These are phyloP conservation scores for Tachysurus vachellii DNA, from an alignment of 2,113 vertebrate genomes.

Conservation along the genomic window DNA sequence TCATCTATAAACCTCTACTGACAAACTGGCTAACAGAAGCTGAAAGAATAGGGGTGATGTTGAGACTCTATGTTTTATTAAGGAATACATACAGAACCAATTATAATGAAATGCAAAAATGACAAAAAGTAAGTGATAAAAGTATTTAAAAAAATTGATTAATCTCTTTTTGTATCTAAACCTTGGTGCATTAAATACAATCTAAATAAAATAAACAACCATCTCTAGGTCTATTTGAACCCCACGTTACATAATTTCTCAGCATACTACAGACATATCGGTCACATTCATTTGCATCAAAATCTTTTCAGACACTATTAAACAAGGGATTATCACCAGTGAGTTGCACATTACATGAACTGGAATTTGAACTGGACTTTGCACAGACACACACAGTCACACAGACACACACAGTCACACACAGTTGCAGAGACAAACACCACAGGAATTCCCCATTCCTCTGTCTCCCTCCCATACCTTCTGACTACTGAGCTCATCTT, in stretches of 20 bases:
- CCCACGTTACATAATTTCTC: background rate
- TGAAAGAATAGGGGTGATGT: background rate
- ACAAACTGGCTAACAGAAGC: background rate
- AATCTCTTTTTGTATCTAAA: background rate
- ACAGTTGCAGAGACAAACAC: too few species aligned
- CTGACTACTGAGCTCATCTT: conserved; percentile 75
- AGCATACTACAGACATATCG: background rate
- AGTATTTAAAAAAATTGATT: background rate
- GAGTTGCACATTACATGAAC: background rate
- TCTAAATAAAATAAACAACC: background rate
- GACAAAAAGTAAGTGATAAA: background rate
- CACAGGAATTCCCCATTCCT: background rate
- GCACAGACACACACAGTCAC: too few species aligned
- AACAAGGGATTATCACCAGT: background rate
- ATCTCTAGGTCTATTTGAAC: background rate
- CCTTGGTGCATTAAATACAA: background rate
- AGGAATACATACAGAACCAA: background rate
- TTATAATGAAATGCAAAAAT: background rate
- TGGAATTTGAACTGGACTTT: background rate
- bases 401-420: too few species aligned
- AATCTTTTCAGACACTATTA: background rate
- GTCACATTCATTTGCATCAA: background rate
- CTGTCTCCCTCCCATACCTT: conserved; percentile 63
- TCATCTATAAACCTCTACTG: background rate
- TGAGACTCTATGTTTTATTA: background rate